These are phyloP conservation scores for Nemotelus nigrinus DNA, from an alignment of 2,888 invertebrate species.

Conservation along the genomic window DNA sequence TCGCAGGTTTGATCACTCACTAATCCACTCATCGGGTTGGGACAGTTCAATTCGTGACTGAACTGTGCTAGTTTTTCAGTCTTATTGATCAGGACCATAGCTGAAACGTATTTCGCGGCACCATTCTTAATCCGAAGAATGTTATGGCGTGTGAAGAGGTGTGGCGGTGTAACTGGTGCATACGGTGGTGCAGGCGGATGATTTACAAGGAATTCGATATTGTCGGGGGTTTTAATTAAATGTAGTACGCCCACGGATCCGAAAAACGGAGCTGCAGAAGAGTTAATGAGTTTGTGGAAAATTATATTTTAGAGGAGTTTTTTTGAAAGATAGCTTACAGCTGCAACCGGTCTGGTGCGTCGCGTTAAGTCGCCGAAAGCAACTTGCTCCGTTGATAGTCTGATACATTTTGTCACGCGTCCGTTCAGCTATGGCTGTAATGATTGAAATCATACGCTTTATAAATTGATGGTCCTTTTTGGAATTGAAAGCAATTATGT, in stretches of 20 bases:
- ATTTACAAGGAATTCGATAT: slow-evolving; percentile 77
- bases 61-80: slow-evolving; percentile 61
- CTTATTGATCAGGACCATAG: slow-evolving; percentile 69
- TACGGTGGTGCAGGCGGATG: slow-evolving; percentile 84
- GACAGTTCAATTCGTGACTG: slow-evolving; percentile 80
- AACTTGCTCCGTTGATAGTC: slow-evolving; percentile 77
- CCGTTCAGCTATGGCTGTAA: slow-evolving; percentile 68
- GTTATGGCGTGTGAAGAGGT: slow-evolving; percentile 70
- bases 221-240: slow-evolving; percentile 71
- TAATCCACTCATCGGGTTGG: slow-evolving; percentile 77
- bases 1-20: slow-evolving; percentile 67
- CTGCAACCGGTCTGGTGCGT: slow-evolving; percentile 96
- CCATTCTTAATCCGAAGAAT: slow-evolving; percentile 68
- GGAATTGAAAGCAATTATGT: background rate
- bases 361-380: slow-evolving; percentile 91
- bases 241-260: slow-evolving; percentile 90
- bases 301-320: background rate
- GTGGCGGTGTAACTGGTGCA: slow-evolving; percentile 76
- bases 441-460: background rate
- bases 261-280: slow-evolving; percentile 64
- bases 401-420: slow-evolving; percentile 85
- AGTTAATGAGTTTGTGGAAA: background rate
- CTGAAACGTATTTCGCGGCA: slow-evolving; percentile 70
- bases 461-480: background rate
- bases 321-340: slow-evolving; percentile 71